Evolutionary conservation across 2,888 invertebrate species (phyloP), one percentile per base, ranked within the genome.

Genomic region (Calameuta pallipes): DNA sequence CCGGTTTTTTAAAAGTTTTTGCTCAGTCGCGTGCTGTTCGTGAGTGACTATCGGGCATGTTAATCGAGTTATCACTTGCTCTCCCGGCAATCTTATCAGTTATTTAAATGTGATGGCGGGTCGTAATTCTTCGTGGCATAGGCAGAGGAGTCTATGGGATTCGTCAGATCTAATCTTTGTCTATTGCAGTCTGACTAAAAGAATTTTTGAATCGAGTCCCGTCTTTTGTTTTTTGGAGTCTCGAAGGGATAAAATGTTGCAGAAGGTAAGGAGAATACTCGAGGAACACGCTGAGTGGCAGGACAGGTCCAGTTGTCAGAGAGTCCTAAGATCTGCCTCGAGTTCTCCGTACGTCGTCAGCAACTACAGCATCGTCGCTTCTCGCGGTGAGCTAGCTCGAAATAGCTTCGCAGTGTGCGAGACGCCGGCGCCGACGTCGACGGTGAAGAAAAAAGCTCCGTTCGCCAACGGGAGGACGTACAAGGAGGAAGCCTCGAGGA

Each of bases 331-430:
- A 23, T 71, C 71, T 34, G 74, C 80, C 68, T 77, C 80, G 37
- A 73, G 76, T 41, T 76, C 79, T 74, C 77, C 78, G 75, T 73
- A 68, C 78, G 79, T 82, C 75, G 83, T 83, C 74, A 85, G 74
- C 82, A 88, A 88, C 82, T 87, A 85, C 83, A 87, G 85, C 75
- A 84, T 89, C 82, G 87, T 87, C 76, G 88, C 87, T 23, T 88
- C 90, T 33, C 86, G 86, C 68, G 87, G 89, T 12, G 88, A 90
- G 80, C 83, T 88, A 37, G 84, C 87, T 81, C 84, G 89, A 84
- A 86, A 85, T 83, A 86, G 84, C 82, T 86, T 86, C 78, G 77
- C 83, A 75, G 79, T 85, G 35, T 85, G 84, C 77, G 89, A 89
- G 79, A 87, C 85, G 71, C 82, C 85, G 80, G 80, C 83, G 56